These are phyloP conservation scores for Aelia acuminata DNA, from an alignment of 2,888 invertebrate genomes.

Conservation along the genomic window DNA sequence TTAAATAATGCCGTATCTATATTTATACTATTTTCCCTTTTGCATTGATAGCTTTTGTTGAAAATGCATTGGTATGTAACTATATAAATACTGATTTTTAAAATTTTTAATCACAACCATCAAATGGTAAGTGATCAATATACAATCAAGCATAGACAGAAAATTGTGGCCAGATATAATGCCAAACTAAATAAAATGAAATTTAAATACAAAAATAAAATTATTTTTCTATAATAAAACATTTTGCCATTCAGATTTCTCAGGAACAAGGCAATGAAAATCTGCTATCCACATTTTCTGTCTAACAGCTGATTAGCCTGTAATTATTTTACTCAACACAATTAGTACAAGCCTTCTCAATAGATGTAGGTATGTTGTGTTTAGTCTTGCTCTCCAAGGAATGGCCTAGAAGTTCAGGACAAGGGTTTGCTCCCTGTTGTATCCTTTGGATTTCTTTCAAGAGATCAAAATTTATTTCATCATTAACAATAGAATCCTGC, in stretches of 20 bases:
- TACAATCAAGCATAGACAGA: neutral
- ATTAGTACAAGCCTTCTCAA: conserved; percentile 68
- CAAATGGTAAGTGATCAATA: conserved; percentile 38
- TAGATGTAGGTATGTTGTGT: conserved; percentile 86
- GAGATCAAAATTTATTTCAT: conserved; percentile 92
- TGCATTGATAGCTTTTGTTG: conserved; percentile 32
- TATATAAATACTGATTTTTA: conserved; percentile 38
- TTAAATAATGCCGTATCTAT: neutral
- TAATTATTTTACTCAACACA: conserved; percentile 15
- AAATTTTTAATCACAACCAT: conserved; percentile 26
- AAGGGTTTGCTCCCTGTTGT: conserved; percentile 79
- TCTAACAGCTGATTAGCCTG: neutral
- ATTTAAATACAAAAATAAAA: conserved; percentile 42
- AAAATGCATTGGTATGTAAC: conserved; percentile 19
- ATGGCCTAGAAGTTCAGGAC: conserved; percentile 83
- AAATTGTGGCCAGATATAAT: conserved; percentile 15
- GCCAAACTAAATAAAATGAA: conserved; percentile 29
- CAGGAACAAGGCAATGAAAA: conserved; percentile 16
- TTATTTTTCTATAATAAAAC: neutral
- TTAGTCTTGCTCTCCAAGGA: conserved; percentile 78
- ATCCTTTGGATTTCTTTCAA: conserved; percentile 82
- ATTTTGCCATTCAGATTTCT: neutral
- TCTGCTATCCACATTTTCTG: conserved; percentile 14
- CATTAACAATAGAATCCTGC: conserved; percentile 90
- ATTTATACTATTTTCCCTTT: neutral